A percentile compares a stretch with the other conserved stretches of the same genome.
These are phyloP conservation scores for Spea bombifrons DNA, from an alignment of 2,113 vertebrate species.

Conservation along the genomic window DNA sequence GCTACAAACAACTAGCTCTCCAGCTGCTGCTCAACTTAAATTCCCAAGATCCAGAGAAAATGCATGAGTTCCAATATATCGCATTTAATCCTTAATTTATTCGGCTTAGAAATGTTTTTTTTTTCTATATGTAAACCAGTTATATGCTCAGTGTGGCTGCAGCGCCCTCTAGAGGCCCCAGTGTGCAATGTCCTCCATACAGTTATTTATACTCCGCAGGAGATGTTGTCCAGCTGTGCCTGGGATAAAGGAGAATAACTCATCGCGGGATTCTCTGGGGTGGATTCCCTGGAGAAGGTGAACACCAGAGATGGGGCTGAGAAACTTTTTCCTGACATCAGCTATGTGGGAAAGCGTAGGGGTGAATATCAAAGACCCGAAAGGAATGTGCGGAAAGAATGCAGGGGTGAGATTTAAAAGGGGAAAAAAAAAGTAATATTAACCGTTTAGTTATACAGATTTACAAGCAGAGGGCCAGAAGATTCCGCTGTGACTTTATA, in stretches of 20 bases:
- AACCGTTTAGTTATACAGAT: no score
- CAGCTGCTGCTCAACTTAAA: no score
- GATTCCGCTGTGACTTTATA: no score
- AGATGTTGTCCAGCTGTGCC: background rate
- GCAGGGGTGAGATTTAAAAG: background rate
- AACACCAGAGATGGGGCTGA: slow-evolving; percentile 1
- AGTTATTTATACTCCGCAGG: background rate
- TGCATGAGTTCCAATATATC: no score
- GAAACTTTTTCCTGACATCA: background rate
- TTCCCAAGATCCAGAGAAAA: no score
- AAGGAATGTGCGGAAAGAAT: slow-evolving; percentile 8
- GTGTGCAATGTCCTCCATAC: background rate
- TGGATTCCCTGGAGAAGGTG: slow-evolving; percentile 14
- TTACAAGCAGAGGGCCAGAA: no score
- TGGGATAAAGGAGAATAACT: background rate
- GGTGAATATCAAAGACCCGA: background rate
- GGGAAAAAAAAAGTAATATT: no score
- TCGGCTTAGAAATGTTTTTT: no score
- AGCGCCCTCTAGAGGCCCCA: slow-evolving; percentile 5
- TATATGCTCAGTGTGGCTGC: background rate
- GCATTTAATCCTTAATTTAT: background rate
- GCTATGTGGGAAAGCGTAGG: slow-evolving; percentile 25
- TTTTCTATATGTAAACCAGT: background rate
- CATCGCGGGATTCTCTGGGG: background rate
- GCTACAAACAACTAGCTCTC: no score